Base-by-base conservation (phyloP, 2,888 invertebrate species). In the Linnaemya tessellans region DNA sequence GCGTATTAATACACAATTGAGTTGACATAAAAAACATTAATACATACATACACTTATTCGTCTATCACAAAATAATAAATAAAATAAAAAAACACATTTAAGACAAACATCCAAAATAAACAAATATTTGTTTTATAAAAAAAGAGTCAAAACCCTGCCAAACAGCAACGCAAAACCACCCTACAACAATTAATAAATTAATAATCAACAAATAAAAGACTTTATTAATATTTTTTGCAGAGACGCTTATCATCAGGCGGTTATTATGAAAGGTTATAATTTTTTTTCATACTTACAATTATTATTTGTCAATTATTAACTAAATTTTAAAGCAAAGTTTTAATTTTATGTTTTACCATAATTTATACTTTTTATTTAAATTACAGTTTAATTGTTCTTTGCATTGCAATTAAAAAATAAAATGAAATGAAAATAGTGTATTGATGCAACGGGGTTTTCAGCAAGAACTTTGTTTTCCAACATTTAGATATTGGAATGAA, bases 211-310 rank as follows among this genome's bases (percentile, higher is more conserved):
- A 89, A 87, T 87, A 77, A 88, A 90, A 89, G 88, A 90, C 88
- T 90, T 91, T 91, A 91, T 92, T 92, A 92, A 92, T 92, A 92
- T 92, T 92, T 70, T 85, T 92, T 92, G 92, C 92, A 92, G 92
- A 92, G 91, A 90, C 92, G 92, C 91, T 92, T 92, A 91, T 91
- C 92, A 92, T 90, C 92, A 91, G 91, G 91, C 92, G 91, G 92
- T 92, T 92, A 92, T 91, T 92, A 92, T 92, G 92, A 92, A 92
- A 92, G 92, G 92, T 92, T 92, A 92, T 91, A 88, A 90, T 92
- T 92, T 92, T 71, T 89, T 91, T 92, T 90, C 89, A 90, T 90
- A 89, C 85, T 89, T 88, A 85, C 64, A 84, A 79, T 80, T 73
- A 54, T 83, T 84, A 78, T 84, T 86, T 86, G 82, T 54, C 35